Evolutionary conservation across 2,888 invertebrate genomes (phyloP).

Genomic region (Didymodactylos carnosus): DNA sequence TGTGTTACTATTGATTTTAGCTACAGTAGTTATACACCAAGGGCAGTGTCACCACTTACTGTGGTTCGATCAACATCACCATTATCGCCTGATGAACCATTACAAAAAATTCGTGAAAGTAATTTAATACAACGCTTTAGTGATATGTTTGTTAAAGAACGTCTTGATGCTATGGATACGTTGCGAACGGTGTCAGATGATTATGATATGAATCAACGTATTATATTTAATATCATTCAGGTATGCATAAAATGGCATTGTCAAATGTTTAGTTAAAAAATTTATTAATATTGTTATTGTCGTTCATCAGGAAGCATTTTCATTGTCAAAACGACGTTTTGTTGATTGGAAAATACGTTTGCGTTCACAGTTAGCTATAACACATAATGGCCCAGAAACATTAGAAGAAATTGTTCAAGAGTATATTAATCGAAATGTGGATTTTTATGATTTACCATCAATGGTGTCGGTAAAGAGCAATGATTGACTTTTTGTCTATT

Average conservation of each 20-base stretch:
- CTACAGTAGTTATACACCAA: not conserved
- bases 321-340: constrained; percentile 29
- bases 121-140: constrained; percentile 29
- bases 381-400: constrained; percentile 30
- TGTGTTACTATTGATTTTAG: too few species aligned
- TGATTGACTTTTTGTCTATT: constrained; percentile 12
- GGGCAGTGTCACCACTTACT: not conserved
- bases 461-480: constrained; percentile 26
- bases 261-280: not conserved
- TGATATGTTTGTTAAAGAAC: constrained; percentile 30
- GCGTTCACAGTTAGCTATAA: constrained; percentile 29
- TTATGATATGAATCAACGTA: constrained; percentile 32
- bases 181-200: constrained; percentile 28
- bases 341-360: constrained; percentile 33
- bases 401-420: constrained; percentile 34
- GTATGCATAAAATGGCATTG: constrained; percentile 18
- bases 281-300: not conserved
- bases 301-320: constrained; percentile 29
- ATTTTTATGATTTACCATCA: constrained; percentile 29
- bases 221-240: constrained; percentile 28
- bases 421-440: constrained; percentile 32
- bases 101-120: constrained; percentile 28
- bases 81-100: constrained; percentile 25
- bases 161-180: constrained; percentile 32
- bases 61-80: not conserved